A percentile compares a stretch with the other conserved stretches of the same genome.
These are phyloP conservation scores for Pachyuromys duprasi DNA, from an alignment of 2,797 vertebrate genomes.

Conservation along the genomic window DNA sequence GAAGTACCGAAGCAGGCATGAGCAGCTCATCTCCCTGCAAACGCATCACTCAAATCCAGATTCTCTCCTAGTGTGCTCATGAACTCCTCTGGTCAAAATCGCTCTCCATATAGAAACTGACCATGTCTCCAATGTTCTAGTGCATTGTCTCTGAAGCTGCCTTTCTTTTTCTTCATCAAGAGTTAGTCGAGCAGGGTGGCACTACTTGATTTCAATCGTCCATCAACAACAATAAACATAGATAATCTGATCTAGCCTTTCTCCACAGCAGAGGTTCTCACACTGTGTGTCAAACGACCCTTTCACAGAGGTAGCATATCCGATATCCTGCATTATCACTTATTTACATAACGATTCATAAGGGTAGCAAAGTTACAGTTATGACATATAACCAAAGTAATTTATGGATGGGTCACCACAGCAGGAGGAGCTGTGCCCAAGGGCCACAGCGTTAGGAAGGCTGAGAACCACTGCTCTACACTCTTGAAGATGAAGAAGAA, in stretches of 20 bases:
- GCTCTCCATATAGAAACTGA: conserved; percentile 15
- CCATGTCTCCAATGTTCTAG: conserved; percentile 41
- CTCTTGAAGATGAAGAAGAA: neutral
- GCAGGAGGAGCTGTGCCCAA: neutral
- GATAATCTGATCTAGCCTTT: neutral
- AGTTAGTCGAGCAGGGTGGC: neutral
- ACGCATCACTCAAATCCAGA: conserved; percentile 63
- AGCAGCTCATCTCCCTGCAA: conserved; percentile 52
- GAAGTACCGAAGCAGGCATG: conserved; percentile 65
- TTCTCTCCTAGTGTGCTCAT: conserved; percentile 54
- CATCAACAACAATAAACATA: neutral
- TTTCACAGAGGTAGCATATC: neutral
- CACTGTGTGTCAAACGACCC: neutral
- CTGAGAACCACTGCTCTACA: neutral
- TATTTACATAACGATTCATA: neutral
- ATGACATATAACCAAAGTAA: neutral
- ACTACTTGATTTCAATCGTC: conserved; percentile 23
- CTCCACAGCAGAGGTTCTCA: neutral
- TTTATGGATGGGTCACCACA: neutral
- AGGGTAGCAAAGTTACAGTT: neutral
- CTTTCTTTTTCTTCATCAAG: conserved; percentile 45
- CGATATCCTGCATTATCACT: neutral
- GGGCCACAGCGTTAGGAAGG: neutral
- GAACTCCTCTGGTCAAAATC: conserved; percentile 35
- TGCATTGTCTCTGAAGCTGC: neutral